phyloP scores from a whole-genome alignment of 2,113 vertebrate species.

The Tretioscincus oriximinensis region DNA sequence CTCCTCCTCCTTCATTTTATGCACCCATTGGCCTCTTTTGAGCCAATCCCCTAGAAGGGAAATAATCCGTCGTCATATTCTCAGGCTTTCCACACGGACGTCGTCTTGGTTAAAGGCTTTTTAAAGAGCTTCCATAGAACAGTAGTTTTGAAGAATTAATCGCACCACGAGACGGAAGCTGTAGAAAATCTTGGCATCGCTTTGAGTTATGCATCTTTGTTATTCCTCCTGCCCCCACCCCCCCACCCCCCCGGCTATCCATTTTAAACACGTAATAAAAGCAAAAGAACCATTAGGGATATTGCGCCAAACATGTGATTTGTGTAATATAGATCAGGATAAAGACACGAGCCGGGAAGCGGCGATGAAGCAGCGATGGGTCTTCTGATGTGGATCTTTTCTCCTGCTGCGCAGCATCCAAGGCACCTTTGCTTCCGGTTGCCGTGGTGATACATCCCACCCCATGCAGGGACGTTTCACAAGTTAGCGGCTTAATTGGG shows the following conservation, averaged over 20 bases:
- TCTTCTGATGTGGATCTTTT: background rate
- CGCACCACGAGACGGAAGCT: background rate
- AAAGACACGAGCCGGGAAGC: background rate
- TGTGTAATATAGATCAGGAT: background rate
- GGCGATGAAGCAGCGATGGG: background rate
- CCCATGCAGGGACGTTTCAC: background rate
- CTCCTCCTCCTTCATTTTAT: background rate
- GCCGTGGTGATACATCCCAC: background rate
- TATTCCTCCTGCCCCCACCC: background rate
- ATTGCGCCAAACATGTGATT: background rate
- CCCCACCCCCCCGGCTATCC: background rate
- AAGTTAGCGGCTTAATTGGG: background rate
- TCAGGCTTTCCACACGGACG: background rate
- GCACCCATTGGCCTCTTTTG: background rate
- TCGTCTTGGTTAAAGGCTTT: background rate
- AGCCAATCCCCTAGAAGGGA: background rate
- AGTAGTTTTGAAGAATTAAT: background rate
- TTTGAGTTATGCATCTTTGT: background rate
- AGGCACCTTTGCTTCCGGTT: background rate
- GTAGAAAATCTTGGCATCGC: background rate
- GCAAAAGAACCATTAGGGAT: background rate
- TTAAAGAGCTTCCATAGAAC: no score
- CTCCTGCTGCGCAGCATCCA: background rate
- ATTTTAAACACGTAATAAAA: background rate
- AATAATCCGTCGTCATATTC: background rate